Evolutionary conservation across 92 coral and sea anemone species (phyloP).

Genomic region (Porites rus): DNA sequence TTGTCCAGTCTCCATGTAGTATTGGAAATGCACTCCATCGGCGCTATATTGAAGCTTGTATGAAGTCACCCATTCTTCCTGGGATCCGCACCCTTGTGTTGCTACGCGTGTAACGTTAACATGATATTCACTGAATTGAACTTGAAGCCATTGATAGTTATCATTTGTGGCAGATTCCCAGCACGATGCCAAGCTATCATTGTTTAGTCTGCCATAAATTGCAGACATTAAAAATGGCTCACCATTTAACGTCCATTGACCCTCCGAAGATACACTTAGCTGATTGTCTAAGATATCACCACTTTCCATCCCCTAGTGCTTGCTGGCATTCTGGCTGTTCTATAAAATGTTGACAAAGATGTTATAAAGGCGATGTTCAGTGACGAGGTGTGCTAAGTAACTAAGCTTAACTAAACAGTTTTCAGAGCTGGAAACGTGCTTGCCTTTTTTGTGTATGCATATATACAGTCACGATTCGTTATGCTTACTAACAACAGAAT

Average conservation of each 20-base stretch:
- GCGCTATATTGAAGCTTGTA: not conserved
- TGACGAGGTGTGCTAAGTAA: no score
- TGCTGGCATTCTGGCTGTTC: not conserved
- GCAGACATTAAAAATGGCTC: not conserved
- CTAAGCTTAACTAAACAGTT: no score
- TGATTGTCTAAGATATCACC: not conserved
- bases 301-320: conserved; percentile 13
- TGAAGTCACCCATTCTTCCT: not conserved
- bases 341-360: no score
- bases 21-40: not conserved
- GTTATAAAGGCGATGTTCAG: no score
- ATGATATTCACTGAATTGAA: not conserved
- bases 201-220: not conserved
- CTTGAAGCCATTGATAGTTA: not conserved
- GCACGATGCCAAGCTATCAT: not conserved
- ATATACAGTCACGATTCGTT: no score
- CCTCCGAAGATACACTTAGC: not conserved
- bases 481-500: no score
- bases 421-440: no score
- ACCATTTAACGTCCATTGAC: not conserved
- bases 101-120: conserved; percentile 3
- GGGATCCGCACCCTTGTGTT: not conserved
- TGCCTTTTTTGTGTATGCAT: no score
- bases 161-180: not conserved
- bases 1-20: not conserved